A percentile compares a stretch with the other conserved stretches of the same genome.
Evolutionary conservation across 2,888 invertebrate species (phyloP).

Genomic region (Spisula solida): DNA sequence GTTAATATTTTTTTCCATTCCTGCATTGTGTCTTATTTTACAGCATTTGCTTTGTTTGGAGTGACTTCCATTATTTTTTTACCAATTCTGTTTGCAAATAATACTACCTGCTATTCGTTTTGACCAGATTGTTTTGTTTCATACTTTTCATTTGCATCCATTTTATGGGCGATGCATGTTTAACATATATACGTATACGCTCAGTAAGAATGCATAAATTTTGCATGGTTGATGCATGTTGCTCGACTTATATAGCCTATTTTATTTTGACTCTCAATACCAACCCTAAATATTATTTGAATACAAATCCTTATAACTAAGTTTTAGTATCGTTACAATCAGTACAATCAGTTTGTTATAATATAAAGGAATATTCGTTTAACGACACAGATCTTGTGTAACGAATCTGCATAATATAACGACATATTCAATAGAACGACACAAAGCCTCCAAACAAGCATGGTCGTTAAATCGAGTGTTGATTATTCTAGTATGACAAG

Average conservation of each 20-base stretch:
- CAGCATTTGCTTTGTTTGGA: not conserved
- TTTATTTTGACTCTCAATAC: not conserved
- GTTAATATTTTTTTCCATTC: not conserved
- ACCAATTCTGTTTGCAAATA: not conserved
- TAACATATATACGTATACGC: not conserved
- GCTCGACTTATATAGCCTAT: not conserved
- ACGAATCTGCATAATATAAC: no score
- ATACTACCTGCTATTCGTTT: not conserved
- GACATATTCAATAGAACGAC: no score
- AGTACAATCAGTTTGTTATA: no score
- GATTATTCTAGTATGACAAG: no score
- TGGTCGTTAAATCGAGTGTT: no score
- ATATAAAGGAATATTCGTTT: no score
- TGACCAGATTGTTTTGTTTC: not conserved
- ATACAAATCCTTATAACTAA: not conserved
- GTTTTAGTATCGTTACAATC: no score
- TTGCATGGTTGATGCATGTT: not conserved
- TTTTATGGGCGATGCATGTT: not conserved
- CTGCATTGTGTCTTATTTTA: not conserved
- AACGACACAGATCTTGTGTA: no score
- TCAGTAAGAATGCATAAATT: conserved; percentile 3
- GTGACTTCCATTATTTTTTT: not conserved
- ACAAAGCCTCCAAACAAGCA: no score
- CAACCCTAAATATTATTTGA: not conserved
- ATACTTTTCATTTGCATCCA: not conserved